Evolutionary conservation across 2,113 vertebrate species (phyloP), one percentile per base, ranked within the genome.

Genomic region (Bagarius yarrelli): DNA sequence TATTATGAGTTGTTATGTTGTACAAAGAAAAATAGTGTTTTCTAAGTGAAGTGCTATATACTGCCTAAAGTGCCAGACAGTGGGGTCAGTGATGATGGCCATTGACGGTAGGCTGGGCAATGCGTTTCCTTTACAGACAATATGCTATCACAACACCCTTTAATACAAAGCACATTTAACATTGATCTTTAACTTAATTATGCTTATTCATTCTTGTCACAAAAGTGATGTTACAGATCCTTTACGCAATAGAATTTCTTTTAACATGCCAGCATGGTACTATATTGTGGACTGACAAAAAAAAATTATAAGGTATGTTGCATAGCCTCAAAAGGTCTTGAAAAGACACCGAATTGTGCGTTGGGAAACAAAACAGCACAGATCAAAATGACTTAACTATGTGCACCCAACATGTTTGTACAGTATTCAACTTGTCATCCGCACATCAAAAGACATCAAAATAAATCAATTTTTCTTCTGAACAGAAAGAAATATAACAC

Each of bases 1-100:
- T 52, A 63, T 72, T 60, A 55, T 80, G 27, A 61, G 15, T 47
- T 40, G 34, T 57, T 70, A 57, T 30, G 53, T 18, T 70, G 78
- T 60, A 23, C 18, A 70, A 52, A 71, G 55, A 71, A 34, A 79
- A 69, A 53, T 66, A 0, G 32, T 6, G 21, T 11, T 21, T 79
- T 57, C 52, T 56, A 21, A 16, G 52, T 66, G 40, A 56, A 69
- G 44, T 30, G 53, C 52, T 27, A 4, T 55, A 56, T 32, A 34
- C 50, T 72, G 50, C 30, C 70, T 47, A 47, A 34, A n/a, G 11
- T 73, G 27, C 8, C 52, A 73, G 50, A 73, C 27, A 32, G 70
- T 72, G 50, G 25, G n/a, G 9, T 1, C 8, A 32, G 47, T 32
- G 25, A n/a, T 50, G 14, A 70, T 50, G 23, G 40, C 27, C n/a